These are phyloP conservation scores for Sesia bembeciformis DNA, from an alignment of 2,888 invertebrate genomes.

Conservation along the genomic window DNA sequence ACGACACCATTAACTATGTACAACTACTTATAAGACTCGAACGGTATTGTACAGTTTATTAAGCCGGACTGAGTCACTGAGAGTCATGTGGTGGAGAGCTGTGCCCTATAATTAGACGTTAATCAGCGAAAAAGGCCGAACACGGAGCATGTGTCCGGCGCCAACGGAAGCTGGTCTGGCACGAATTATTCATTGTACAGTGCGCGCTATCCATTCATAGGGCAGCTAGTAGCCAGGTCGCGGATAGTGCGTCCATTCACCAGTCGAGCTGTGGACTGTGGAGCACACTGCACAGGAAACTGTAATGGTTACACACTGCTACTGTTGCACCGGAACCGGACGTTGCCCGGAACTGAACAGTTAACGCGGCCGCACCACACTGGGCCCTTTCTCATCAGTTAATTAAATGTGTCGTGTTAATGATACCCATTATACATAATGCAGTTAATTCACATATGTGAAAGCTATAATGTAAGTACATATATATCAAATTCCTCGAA, in stretches of 20 bases:
- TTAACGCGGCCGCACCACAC: constrained; percentile 25
- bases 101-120: constrained; percentile 68
- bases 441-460: too few species aligned
- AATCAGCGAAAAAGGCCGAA: constrained; percentile 64
- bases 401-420: background rate
- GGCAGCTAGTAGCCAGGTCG: constrained; percentile 18
- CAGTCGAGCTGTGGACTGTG: constrained; percentile 18
- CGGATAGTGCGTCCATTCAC: constrained; percentile 38
- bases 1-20: constrained; percentile 21
- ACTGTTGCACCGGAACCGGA: constrained; percentile 54
- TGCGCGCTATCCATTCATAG: constrained; percentile 35
- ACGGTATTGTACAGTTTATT: constrained; percentile 38
- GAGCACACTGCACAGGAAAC: constrained; percentile 48
- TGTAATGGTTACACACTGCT: constrained; percentile 42
- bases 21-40: constrained; percentile 37
- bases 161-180: constrained; percentile 62
- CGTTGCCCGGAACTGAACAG: constrained; percentile 54
- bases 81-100: constrained; percentile 51
- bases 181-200: constrained; percentile 54
- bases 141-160: constrained; percentile 49
- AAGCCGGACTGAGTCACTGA: constrained; percentile 54
- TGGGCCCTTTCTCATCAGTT: constrained; percentile 8
- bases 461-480: too few species aligned
- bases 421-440: too few species aligned
- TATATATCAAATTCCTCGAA: too few species aligned